Evolutionary conservation across 2,888 invertebrate species (phyloP), one percentile per base, ranked within the genome.

Genomic region (Meloe dianella): DNA sequence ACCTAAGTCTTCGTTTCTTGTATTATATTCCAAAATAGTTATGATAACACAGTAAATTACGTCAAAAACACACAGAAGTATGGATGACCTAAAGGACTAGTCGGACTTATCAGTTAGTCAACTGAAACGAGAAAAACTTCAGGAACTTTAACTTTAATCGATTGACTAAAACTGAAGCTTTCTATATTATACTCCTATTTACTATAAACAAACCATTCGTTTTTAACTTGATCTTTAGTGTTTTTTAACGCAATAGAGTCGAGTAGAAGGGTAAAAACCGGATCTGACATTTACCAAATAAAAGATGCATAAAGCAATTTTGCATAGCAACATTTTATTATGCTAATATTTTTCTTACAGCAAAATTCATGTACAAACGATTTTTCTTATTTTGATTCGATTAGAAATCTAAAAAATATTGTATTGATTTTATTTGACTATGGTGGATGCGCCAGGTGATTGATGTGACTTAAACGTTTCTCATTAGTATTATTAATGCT

Each of bases 381-480:
- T 41, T 41, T 17, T 7, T 41, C 41, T 4, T 12, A 14, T 35
- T 10, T 35, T 10, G 47, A 9, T 20, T 51, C 47, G 8, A 3
- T 22, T 3, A 10, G 9, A 24, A 54, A 54, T 24, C 54, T 9
- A 24, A 20, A 54, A 54, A 22, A 9, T 22, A 54, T 14, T 14
- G 12, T 24, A 14, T 47, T 47, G 27, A 30, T 57, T 24, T 2
- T 20, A 58, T 58, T 17, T 20, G 32, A 58, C n/a, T 24, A 60
- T 60, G 35, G 60, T 35, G 60, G 60, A 60, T n/a, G 60, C 32
- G 60, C 60, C 60, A 30, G 60, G 60, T 60, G 60, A 60, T 22
- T n/a, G n/a, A 3, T 27, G 27, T n/a, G 14, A 54, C 3, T 54
- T 20, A 9, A 47, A 47, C 17, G 20, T 47, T 10, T 54, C 54